Conservation (phyloP, 2,888 invertebrate genomes). For the Drosophila paranaensis region DNA sequence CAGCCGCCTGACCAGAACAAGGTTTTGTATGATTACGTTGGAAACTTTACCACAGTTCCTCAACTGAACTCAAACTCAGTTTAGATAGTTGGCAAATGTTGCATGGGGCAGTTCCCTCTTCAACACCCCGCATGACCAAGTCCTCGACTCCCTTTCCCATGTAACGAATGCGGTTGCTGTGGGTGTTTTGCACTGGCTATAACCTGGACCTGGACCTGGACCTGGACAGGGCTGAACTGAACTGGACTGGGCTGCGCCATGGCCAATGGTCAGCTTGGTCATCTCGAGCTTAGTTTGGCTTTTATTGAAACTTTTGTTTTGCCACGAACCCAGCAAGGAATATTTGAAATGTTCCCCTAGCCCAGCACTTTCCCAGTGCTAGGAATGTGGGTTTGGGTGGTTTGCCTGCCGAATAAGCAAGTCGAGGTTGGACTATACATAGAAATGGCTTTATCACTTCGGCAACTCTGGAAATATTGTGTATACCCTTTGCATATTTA, state of each 20-base stretch:
- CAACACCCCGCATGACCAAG: neutral
- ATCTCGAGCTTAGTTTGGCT: constrained; percentile 55
- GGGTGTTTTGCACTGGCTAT: constrained; percentile 65
- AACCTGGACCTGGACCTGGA: constrained; percentile 35
- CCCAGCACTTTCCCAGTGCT: constrained; percentile 16
- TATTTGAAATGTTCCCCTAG: constrained; percentile 68
- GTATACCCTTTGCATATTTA: too few species aligned
- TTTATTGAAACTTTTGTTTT: constrained; percentile 80
- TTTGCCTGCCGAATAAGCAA: constrained; percentile 11
- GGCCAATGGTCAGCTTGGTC: constrained; percentile 13
- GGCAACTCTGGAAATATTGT: neutral
- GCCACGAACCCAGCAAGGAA: constrained; percentile 66
- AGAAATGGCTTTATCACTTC: neutral
- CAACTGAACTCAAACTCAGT: constrained; percentile 73
- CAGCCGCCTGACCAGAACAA: constrained; percentile 58
- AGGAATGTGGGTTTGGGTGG: neutral
- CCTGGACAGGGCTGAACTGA: constrained; percentile 29
- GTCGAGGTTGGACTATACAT: constrained; percentile 9
- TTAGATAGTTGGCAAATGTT: constrained; percentile 78
- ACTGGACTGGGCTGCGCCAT: constrained; percentile 18
- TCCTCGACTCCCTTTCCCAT: constrained; percentile 25
- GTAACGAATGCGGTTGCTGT: constrained; percentile 68
- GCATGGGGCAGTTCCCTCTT: constrained; percentile 31
- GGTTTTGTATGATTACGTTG: constrained; percentile 78
- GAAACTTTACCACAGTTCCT: constrained; percentile 79